Evolutionary conservation across 1,140 invertebrate genomes (phyloP).

Genomic region (Dendrolimus kikuchii): DNA sequence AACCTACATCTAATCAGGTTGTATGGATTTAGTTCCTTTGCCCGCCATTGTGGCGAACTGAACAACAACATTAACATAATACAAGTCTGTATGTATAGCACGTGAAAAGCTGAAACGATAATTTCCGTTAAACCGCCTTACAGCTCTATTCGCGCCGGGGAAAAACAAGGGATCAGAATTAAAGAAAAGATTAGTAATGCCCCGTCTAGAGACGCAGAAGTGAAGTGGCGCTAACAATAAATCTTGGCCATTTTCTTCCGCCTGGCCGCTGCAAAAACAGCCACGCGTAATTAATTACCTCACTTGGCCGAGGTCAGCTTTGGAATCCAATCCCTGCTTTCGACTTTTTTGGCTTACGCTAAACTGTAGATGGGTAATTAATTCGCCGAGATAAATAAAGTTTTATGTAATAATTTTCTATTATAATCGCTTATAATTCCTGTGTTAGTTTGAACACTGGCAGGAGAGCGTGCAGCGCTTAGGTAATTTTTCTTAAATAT

Average conservation of each 20-base stretch:
- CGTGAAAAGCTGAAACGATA: constrained; percentile 22
- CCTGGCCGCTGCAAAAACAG: constrained; percentile 50
- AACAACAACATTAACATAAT: too few species aligned
- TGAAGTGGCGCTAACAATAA: constrained; percentile 58
- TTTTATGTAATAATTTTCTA: background rate
- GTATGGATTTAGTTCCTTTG: too few species aligned
- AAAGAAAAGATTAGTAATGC: constrained; percentile 56
- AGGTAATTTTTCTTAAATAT: too few species aligned
- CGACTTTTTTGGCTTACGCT: constrained; percentile 45
- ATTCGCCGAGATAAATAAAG: constrained; percentile 19
- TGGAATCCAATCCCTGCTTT: constrained; percentile 47
- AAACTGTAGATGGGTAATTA: constrained; percentile 40
- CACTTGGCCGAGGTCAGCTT: constrained; percentile 38
- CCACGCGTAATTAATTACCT: constrained; percentile 59
- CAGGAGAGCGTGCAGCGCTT: too few species aligned
- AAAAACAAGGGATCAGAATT: constrained; percentile 48
- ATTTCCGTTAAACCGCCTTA: constrained; percentile 28
- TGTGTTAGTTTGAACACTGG: too few species aligned
- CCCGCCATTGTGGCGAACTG: too few species aligned
- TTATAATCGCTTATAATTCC: too few species aligned
- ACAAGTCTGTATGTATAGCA: background rate
- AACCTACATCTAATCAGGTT: too few species aligned
- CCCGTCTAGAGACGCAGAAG: constrained; percentile 31
- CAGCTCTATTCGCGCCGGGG: constrained; percentile 27
- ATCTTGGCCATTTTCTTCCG: constrained; percentile 53